Evolutionary conservation across 1,140 invertebrate genomes (phyloP).

Genomic region (Drosophila pectinifera): DNA sequence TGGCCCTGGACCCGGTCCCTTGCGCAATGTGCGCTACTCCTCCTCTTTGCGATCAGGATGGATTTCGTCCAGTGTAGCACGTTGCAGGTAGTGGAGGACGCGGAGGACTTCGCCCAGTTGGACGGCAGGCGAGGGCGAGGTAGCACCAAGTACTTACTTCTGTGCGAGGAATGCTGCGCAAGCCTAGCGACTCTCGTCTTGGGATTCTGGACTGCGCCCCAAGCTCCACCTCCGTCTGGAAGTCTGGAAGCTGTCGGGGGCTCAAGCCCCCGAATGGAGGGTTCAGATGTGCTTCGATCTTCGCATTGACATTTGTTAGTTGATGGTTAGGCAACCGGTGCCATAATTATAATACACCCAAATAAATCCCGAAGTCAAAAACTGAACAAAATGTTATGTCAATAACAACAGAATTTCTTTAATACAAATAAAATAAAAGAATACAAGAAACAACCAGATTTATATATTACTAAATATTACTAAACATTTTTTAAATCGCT

Average conservation of each 20-base stretch:
- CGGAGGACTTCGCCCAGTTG: slow-evolving; percentile 1
- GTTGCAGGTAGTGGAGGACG: slow-evolving; percentile 27
- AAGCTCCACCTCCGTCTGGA: slow-evolving; percentile 74
- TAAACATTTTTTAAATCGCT: not conserved
- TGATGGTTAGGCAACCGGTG: slow-evolving; percentile 5
- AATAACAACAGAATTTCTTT: not conserved
- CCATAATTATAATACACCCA: slow-evolving; percentile 21
- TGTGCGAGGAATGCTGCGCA: slow-evolving; percentile 53
- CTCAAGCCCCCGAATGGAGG: slow-evolving; percentile 2
- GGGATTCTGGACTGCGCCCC: slow-evolving; percentile 55
- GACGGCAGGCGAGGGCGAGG: slow-evolving; percentile 38
- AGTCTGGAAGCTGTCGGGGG: slow-evolving; percentile 37
- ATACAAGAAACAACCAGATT: too few relatives aligned
- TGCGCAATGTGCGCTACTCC: slow-evolving; percentile 84
- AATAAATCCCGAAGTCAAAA: not conserved
- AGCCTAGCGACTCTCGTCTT: slow-evolving; percentile 52
- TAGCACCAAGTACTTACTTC: slow-evolving; percentile 65
- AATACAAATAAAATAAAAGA: not conserved
- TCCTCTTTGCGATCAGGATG: slow-evolving; percentile 81
- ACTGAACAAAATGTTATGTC: not conserved
- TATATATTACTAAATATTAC: not conserved
- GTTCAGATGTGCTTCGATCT: slow-evolving; percentile 20
- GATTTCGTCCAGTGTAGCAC: slow-evolving; percentile 52
- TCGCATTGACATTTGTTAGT: slow-evolving; percentile 45
- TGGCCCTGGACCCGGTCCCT: slow-evolving; percentile 65